Evolutionary conservation across 1,140 invertebrate genomes (phyloP).

Genomic region (Littorina saxatilis): DNA sequence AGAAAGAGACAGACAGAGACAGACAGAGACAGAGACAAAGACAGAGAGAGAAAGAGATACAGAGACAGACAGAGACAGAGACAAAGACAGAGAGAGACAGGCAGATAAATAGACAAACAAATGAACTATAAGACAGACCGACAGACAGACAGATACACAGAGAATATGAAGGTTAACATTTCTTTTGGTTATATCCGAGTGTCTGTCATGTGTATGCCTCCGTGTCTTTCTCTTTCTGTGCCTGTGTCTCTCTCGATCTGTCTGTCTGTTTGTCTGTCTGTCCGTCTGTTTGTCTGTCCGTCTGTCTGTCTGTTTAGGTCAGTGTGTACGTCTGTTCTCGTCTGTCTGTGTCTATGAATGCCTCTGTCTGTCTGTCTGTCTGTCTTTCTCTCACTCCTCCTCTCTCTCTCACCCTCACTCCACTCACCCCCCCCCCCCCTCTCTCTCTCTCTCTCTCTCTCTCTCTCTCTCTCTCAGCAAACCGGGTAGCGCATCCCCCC

Average conservation of each 20-base stretch:
- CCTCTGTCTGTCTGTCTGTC: neutral
- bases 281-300: neutral
- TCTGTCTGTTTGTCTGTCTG: neutral
- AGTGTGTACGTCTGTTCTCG: neutral
- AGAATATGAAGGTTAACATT: neutral
- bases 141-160: too few relatives aligned
- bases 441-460: constrained; percentile 7
- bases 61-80: too few relatives aligned
- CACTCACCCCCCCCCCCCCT: neutral
- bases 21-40: too few relatives aligned
- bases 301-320: neutral
- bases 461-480: neutral
- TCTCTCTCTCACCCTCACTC: neutral
- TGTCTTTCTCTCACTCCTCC: neutral
- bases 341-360: neutral
- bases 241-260: neutral
- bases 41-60: too few relatives aligned
- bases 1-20: too few relatives aligned
- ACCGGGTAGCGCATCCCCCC: neutral
- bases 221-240: neutral
- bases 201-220: neutral
- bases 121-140: too few relatives aligned
- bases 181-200: neutral
- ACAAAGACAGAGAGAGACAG: too few relatives aligned
- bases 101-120: too few relatives aligned